Conservation (phyloP, 2,888 invertebrate genomes). For the Meganola albula region DNA sequence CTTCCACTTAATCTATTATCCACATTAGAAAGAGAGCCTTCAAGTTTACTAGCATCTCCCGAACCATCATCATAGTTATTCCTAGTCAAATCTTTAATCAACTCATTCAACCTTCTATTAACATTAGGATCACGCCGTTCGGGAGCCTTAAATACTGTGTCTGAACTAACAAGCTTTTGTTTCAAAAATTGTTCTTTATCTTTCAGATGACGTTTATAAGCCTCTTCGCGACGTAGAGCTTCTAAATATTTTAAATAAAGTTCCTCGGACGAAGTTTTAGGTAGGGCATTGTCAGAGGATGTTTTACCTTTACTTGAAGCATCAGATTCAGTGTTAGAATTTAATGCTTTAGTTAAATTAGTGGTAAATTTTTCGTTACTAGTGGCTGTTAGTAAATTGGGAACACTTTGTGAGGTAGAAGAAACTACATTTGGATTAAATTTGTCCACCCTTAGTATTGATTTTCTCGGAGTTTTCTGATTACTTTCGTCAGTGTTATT, state of each 20-base stretch:
- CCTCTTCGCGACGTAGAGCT: slow-evolving; percentile 56
- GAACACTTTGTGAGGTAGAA: slow-evolving; percentile 66
- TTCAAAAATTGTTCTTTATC: slow-evolving; percentile 64
- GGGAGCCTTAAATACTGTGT: slow-evolving; percentile 40
- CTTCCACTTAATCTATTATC: slow-evolving; percentile 32
- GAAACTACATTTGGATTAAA: slow-evolving; percentile 55
- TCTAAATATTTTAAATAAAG: slow-evolving; percentile 62
- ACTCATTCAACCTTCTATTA: slow-evolving; percentile 48
- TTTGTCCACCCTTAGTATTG: slow-evolving; percentile 58
- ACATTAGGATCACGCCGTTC: slow-evolving; percentile 34
- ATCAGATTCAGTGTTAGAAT: slow-evolving; percentile 57
- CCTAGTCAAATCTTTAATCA: slow-evolving; percentile 64
- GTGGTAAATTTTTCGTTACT: slow-evolving; percentile 34
- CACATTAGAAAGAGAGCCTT: slow-evolving; percentile 42
- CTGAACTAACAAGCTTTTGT: slow-evolving; percentile 57
- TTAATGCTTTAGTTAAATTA: slow-evolving; percentile 32
- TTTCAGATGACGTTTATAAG: slow-evolving; percentile 56
- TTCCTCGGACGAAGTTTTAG: slow-evolving; percentile 61
- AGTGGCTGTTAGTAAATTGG: slow-evolving; percentile 51
- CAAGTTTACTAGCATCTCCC: slow-evolving; percentile 67
- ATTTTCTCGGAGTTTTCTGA: slow-evolving; percentile 51
- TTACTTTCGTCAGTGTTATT: slow-evolving; percentile 45
- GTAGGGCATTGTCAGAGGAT: slow-evolving; percentile 44
- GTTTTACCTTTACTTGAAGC: slow-evolving; percentile 49
- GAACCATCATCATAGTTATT: slow-evolving; percentile 68